Percentiles rank a stretch among this genome's conserved stretches.
These are phyloP conservation scores for Willisornis vidua DNA, from an alignment of 2,113 vertebrate genomes.

Conservation along the genomic window DNA sequence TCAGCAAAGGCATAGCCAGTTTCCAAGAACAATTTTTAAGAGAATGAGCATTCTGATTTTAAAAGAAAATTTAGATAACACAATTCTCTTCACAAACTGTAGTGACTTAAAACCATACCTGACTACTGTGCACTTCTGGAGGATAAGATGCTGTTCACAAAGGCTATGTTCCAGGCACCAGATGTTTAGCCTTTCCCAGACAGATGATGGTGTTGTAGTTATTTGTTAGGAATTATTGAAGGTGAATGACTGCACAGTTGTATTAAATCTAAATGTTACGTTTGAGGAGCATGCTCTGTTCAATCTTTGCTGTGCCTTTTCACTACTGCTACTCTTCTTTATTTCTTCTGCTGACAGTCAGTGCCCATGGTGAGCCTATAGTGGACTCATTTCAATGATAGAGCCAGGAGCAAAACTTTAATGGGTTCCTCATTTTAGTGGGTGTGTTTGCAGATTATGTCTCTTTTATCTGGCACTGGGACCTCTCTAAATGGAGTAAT, in stretches of 20 bases:
- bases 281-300: not conserved
- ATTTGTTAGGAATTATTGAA: not conserved
- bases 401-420: not conserved
- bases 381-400: not conserved
- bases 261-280: not conserved
- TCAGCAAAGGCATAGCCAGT: not conserved
- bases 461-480: not conserved
- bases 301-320: not conserved
- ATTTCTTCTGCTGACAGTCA: not conserved
- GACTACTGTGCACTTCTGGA: not conserved
- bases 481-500: not conserved
- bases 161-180: not conserved
- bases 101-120: not conserved
- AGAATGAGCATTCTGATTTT: not conserved
- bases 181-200: not conserved
- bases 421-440: not conserved
- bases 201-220: not conserved
- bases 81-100: not conserved
- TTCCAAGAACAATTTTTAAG: not conserved
- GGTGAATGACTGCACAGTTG: not conserved
- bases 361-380: not conserved
- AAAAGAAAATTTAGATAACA: not conserved
- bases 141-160: not conserved
- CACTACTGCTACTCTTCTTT: not conserved
- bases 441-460: not conserved